Evolutionary conservation across 2,888 invertebrate species (phyloP), one percentile per base, ranked within the genome.

Genomic region (Sturmia bella): DNA sequence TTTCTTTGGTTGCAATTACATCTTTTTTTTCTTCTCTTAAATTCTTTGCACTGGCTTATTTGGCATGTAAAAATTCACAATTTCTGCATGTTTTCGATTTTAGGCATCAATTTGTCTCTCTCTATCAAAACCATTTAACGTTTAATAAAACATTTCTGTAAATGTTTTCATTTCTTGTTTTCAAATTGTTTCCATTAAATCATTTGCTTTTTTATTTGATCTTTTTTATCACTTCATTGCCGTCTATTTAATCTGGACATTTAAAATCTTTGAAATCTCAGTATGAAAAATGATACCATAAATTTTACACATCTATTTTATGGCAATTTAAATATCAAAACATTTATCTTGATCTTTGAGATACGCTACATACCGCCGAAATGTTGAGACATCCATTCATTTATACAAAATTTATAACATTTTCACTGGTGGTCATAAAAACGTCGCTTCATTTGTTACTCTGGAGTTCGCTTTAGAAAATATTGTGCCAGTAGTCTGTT

Each of bases 311-410:
- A 73, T 77, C 63, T 63, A 73, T 81, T 77, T 73, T 41, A 72
- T 81, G 73, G 68, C 72, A 81, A 81, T 81, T 81, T 77, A 63
- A 81, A 76, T 76, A 63, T 63, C 63, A 59, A 76, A 69, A 73
- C 68, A 81, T 81, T 81, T 77, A 27, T 77, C 81, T 77, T 59
- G 15, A 75, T 75, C 13, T 66, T n/a, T 1, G 9, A 15, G 0
- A 21, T 9, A 50, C 59, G 3, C 66, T 75, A 75, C 50, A 13
- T 7, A 0, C 4, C 0, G 21, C 6, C 19, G n/a, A 17, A 3
- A 27, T 7, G 19, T n/a, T 50, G 11, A 24, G 1, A 9, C 15
- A 24, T 15, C n/a, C n/a, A n/a, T n/a, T n/a, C n/a, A n/a, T n/a
- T n/a, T n/a, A n/a, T n/a, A n/a, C n/a, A n/a, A n/a, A n/a, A n/a